Evolutionary conservation across 2,888 invertebrate genomes (phyloP).

Genomic region (Drosophila glabriapex): DNA sequence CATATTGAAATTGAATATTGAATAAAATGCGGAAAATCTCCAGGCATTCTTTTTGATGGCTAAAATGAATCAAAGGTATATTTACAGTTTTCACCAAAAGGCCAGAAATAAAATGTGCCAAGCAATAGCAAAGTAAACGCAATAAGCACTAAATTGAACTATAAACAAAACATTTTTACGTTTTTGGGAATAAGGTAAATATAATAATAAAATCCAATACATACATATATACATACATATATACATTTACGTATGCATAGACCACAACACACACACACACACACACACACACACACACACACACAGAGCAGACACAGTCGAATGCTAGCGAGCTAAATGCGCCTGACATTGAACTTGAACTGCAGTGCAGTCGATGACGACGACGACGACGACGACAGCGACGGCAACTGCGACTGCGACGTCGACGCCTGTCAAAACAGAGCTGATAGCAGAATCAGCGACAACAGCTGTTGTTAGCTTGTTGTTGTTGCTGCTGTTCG

Average conservation of each 20-base stretch:
- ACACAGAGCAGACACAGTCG: constrained; percentile 19
- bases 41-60: neutral
- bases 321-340: constrained; percentile 62
- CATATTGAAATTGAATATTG: neutral
- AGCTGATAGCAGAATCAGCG: constrained; percentile 55
- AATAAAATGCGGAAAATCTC: neutral
- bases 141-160: constrained; percentile 51
- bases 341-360: constrained; percentile 84
- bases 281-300: constrained; percentile 3
- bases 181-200: constrained; percentile 58
- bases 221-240: neutral
- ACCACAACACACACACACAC: neutral
- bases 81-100: constrained; percentile 20
- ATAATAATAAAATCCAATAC: constrained; percentile 17
- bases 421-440: constrained; percentile 24
- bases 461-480: constrained; percentile 23
- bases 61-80: constrained; percentile 43
- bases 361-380: constrained; percentile 71
- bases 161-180: constrained; percentile 52
- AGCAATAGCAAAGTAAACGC: constrained; percentile 24
- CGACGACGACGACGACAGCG: constrained; percentile 10
- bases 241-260: neutral
- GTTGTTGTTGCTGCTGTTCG: constrained; percentile 13
- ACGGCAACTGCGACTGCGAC: constrained; percentile 4
- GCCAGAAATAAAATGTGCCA: constrained; percentile 25